phyloP scores from a whole-genome alignment of 2,113 vertebrate species.

The Cichladusa arquata region DNA sequence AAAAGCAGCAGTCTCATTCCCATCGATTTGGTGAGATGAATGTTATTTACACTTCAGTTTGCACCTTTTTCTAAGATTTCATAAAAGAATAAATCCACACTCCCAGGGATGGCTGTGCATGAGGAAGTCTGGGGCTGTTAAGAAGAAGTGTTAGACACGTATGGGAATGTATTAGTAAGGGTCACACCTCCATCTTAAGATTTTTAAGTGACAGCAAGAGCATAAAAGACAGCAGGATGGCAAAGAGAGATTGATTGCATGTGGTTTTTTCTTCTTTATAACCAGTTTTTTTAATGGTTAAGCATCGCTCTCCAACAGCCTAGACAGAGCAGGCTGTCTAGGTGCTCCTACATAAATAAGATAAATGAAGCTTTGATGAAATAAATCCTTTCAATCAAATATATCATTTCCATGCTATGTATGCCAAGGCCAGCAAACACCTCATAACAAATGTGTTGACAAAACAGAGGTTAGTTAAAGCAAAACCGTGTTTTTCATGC shows the following conservation, averaged over 20 bases:
- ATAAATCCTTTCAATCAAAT: neutral
- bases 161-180: conserved; percentile 78
- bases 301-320: neutral
- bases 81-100: conserved; percentile 81
- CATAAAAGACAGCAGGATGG: conserved; percentile 41
- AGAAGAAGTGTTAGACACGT: conserved; percentile 78
- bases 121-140: conserved; percentile 74
- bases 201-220: conserved; percentile 68
- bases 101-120: conserved; percentile 67
- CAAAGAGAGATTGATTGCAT: conserved; percentile 33
- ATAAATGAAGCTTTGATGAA: conserved; percentile 7
- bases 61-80: conserved; percentile 75
- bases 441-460: neutral
- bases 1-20: conserved; percentile 61
- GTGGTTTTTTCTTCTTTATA: conserved; percentile 1
- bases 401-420: neutral
- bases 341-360: neutral
- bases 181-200: conserved; percentile 75
- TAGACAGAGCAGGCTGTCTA: neutral
- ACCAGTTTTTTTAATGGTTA: neutral
- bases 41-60: conserved; percentile 82
- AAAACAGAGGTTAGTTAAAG: neutral
- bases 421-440: neutral
- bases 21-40: conserved; percentile 74
- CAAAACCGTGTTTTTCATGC: neutral